A percentile compares a stretch with the other conserved stretches of the same genome.
These are phyloP conservation scores for Aphelocoma californica DNA, from an alignment of 2,797 vertebrate species.

Conservation along the genomic window DNA sequence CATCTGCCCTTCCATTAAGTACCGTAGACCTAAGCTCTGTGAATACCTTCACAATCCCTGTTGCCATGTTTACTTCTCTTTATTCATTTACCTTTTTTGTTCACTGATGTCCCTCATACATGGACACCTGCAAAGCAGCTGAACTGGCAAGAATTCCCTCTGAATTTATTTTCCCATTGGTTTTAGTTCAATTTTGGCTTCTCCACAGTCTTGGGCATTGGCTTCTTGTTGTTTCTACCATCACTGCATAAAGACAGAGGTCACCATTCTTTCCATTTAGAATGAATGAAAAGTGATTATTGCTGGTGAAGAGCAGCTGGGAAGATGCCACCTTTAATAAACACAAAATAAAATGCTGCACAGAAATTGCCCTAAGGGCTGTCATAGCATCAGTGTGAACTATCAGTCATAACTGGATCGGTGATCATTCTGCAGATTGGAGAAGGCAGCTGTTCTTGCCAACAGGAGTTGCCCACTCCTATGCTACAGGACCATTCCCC, in stretches of 20 bases:
- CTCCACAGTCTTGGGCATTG: neutral
- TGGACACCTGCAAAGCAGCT: neutral
- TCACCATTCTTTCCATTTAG: neutral
- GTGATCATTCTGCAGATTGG: neutral
- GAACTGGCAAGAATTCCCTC: neutral
- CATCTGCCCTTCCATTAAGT: neutral
- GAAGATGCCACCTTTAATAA: slow-evolving; percentile 22
- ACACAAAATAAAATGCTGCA: neutral
- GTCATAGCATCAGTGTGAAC: neutral
- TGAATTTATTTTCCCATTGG: neutral
- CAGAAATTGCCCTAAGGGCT: slow-evolving; percentile 34
- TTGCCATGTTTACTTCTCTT: neutral
- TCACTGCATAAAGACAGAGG: neutral
- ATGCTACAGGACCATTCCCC: neutral
- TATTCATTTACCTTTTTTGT: neutral
- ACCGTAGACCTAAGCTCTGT: neutral
- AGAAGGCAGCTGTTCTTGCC: neutral
- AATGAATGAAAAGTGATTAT: neutral
- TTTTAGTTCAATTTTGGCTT: neutral
- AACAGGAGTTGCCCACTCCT: neutral
- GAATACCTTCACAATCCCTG: neutral
- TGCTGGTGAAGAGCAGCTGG: neutral
- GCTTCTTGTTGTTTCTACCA: neutral
- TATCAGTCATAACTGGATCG: neutral
- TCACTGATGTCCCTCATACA: neutral